Conservation (phyloP, 1,140 invertebrate species). For the Pogonomyrmex barbatus region DNA sequence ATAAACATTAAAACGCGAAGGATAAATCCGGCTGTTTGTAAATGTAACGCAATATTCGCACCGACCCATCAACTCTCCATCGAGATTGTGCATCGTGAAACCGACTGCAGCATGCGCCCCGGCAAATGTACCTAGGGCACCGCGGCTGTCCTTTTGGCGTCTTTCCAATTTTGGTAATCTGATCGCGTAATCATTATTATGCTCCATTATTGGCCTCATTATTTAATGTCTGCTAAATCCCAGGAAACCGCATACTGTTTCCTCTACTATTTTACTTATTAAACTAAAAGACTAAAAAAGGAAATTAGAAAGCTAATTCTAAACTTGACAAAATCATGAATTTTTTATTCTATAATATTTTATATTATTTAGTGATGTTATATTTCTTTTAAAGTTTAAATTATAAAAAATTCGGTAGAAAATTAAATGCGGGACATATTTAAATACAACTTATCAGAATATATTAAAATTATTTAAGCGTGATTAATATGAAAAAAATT, state of each 20-base stretch:
- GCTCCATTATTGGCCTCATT: slow-evolving; percentile 80
- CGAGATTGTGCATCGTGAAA: not conserved
- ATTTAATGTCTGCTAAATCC: slow-evolving; percentile 82
- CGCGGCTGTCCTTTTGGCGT: slow-evolving; percentile 75
- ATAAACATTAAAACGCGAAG: slow-evolving; percentile 49
- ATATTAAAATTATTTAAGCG: not conserved
- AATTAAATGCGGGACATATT: not conserved
- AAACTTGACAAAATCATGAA: not conserved
- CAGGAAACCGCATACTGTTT: slow-evolving; percentile 72
- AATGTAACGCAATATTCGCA: slow-evolving; percentile 22
- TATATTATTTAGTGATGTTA: no score
- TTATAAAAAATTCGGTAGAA: not conserved
- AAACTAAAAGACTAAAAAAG: not conserved
- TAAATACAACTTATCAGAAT: not conserved
- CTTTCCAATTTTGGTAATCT: slow-evolving; percentile 84
- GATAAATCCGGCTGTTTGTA: slow-evolving; percentile 43
- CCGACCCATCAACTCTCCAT: not conserved
- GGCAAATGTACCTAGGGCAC: not conserved
- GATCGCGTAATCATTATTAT: slow-evolving; percentile 81
- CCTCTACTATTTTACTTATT: slow-evolving; percentile 13
- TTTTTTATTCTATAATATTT: not conserved
- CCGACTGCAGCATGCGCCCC: not conserved
- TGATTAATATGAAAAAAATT: not conserved
- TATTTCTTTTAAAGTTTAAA: no score
- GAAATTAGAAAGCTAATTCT: not conserved